Evolutionary conservation across 2,888 invertebrate species (phyloP), one percentile per base, ranked within the genome.

Genomic region (Pheosia gnoma): DNA sequence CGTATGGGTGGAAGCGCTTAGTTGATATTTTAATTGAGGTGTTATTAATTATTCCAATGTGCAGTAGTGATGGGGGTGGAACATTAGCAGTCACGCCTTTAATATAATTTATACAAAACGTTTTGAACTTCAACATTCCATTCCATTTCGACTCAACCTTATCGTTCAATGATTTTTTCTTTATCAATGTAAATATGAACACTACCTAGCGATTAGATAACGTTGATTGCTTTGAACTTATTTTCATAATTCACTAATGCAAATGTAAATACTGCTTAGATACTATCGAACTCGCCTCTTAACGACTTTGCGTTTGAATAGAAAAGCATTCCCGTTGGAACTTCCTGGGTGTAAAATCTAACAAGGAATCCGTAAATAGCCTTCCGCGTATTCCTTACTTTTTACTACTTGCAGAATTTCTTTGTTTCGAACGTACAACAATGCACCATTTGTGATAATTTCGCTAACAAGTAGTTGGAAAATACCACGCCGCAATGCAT

Each of bases 21-120:
- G 86, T 87, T 87, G 88, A 90, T 91, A 86, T 89, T 90, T 89
- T 90, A 91, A 91, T 91, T 89, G 87, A 89, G 85, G 85, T 85
- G 88, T 88, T 89, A 90, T 90, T 91, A 90, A 90, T 91, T 90
- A 91, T 89, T 86, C 82, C 82, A 78, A 25, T 55, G 39, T 77
- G 82, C 84, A 81, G 86, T 86, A 84, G 88, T 91, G 88, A 89
- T 89, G 84, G 86, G 89, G 91, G 90, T 88, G 89, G 88, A 86
- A 87, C 89, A 87, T 88, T 86, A 80, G 74, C 81, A 77, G 85
- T 81, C 81, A 86, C 89, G 89, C 90, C 90, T 85, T 85, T 82
- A 75, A 13, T 61, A 56, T 68, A 70, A 70, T 65, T 67, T 62
- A 67, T 60, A 70, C 47, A 57, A 49, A 59, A 71, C 69, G 71